These are phyloP conservation scores for Lethrus apterus DNA, from an alignment of 1,140 invertebrate genomes.

Conservation along the genomic window DNA sequence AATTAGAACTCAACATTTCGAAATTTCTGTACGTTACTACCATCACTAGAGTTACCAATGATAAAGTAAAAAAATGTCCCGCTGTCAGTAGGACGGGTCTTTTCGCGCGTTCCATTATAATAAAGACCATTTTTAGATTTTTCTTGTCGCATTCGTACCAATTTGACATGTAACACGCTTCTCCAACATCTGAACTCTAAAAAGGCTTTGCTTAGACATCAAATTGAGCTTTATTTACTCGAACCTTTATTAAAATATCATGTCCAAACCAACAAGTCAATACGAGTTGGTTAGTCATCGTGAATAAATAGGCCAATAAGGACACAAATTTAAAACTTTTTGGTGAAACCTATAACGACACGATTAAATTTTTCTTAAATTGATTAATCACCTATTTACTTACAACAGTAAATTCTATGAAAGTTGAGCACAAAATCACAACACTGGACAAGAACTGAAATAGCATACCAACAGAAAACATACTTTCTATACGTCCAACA, in stretches of 20 bases:
- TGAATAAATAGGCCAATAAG: constrained; percentile 21
- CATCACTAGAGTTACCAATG: neutral
- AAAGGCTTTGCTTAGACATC: too few species aligned
- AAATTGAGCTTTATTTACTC: too few species aligned
- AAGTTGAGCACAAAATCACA: constrained; percentile 26
- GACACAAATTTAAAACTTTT: constrained; percentile 19
- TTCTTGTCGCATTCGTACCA: neutral
- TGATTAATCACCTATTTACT: too few species aligned
- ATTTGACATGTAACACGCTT: constrained; percentile 1
- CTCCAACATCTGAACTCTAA: neutral
- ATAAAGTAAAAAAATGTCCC: neutral
- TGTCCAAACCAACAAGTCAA: constrained; percentile 31
- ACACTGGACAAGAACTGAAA: constrained; percentile 29
- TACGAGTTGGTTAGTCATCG: constrained; percentile 24
- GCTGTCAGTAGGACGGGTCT: neutral
- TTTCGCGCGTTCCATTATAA: constrained; percentile 4
- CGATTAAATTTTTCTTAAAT: neutral
- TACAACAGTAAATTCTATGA: constrained; percentile 27
- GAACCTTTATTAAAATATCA: constrained; percentile 21
- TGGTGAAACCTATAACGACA: constrained; percentile 17
- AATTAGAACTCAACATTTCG: too few species aligned
- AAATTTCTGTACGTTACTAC: too few species aligned
- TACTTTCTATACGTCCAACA: constrained; percentile 20
- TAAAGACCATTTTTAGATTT: neutral
- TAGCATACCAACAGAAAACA: constrained; percentile 25